These are phyloP conservation scores for Misgurnus mizolepis DNA, from an alignment of 2,113 vertebrate genomes.

Conservation along the genomic window DNA sequence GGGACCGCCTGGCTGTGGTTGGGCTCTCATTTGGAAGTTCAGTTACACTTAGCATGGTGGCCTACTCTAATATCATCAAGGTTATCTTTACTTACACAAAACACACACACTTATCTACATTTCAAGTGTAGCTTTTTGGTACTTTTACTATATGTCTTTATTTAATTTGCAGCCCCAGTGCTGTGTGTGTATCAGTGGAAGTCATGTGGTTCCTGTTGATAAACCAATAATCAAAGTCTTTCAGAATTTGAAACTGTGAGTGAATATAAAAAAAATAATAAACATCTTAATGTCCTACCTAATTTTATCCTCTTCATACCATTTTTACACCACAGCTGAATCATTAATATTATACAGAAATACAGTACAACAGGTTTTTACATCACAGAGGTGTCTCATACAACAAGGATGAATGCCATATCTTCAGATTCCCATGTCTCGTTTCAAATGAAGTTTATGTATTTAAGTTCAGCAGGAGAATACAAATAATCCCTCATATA, in stretches of 20 bases:
- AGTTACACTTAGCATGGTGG: slow-evolving; percentile 57
- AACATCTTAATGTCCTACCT: too few species aligned
- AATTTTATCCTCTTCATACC: too few species aligned
- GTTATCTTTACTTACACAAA: not conserved
- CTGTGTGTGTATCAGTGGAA: slow-evolving; percentile 68
- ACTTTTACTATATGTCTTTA: not conserved
- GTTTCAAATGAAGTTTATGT: too few species aligned
- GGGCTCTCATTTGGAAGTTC: slow-evolving; percentile 65
- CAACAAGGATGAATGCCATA: too few species aligned
- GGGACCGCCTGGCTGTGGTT: slow-evolving; percentile 63
- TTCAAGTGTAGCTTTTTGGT: not conserved
- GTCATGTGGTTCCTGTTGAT: slow-evolving; percentile 49
- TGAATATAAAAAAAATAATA: not conserved
- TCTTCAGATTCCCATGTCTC: too few species aligned
- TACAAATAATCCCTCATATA: too few species aligned
- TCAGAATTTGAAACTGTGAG: slow-evolving; percentile 40
- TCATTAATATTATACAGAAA: too few species aligned
- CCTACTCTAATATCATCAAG: slow-evolving; percentile 43
- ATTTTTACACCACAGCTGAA: too few species aligned
- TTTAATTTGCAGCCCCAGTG: slow-evolving; percentile 64
- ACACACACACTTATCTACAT: not conserved
- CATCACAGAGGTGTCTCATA: too few species aligned
- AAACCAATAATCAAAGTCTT: not conserved
- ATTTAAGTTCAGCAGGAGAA: too few species aligned
- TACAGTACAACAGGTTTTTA: too few species aligned